Base-by-base conservation (phyloP, 1,140 invertebrate species). In the Zaprionus gabonicus region DNA sequence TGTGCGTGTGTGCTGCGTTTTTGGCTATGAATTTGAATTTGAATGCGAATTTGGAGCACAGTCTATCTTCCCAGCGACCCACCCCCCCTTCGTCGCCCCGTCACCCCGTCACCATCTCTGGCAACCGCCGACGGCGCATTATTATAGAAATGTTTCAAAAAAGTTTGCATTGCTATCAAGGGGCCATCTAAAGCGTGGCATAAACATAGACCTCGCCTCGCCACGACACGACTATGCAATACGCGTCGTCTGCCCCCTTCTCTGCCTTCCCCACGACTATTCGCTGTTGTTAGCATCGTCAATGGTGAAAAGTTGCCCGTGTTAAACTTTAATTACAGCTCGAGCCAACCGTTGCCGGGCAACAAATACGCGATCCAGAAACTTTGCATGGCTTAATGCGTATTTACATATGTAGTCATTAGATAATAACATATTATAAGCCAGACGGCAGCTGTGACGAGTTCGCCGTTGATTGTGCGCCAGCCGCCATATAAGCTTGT, bases 401-500 rank as follows among this genome's bases (percentile, higher is more conserved):
- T 88, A 87, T 83, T 87, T 87, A 88, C 84, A 87, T 88, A 80
- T 90, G 84, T 88, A 90, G 81, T 81, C 84, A 87, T 81, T 83
- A 81, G 78, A 87, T 87, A 81, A 87, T 83, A 83, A 88, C 84
- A 81, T 90, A 87, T 90, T 88, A 76, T 59, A 53, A 69, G 64
- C 55, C 66, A 23, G 59, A 53, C 67, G 41, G 34, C 28, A 12
- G 46, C n/a, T 46, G 41, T 17, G n/a, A 1, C 17, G n/a, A 44
- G 41, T 44, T n/a, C 38, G 4, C 38, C 5, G 13, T n/a, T 41
- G 15, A 41, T n/a, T 41, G n/a, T 6, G 15, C 38, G 5, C 5
- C 2, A 34, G 31, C 3, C 31, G 3, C 3, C 20, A 20, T 20
- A 34, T 34, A 34, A 10, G 3, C 31, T 34, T 10, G 38, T 41